Evolutionary conservation across 2,797 vertebrate species (phyloP).

Genomic region (Pangasius larnaudii): DNA sequence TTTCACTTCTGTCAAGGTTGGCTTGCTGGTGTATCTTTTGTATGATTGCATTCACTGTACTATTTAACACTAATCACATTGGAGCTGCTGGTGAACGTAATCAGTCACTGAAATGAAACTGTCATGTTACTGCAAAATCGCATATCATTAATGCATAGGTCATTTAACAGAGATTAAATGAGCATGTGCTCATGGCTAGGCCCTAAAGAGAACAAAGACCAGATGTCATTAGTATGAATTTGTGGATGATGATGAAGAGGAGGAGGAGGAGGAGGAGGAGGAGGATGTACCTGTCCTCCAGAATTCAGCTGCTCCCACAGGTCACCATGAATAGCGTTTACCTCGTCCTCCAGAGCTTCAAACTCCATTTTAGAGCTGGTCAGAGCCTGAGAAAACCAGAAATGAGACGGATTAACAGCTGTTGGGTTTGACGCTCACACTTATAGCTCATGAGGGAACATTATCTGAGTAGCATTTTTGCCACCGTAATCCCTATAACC

Average conservation of each 20-base stretch:
- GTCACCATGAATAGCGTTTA: constrained; percentile 89
- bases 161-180: not conserved
- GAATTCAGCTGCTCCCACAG: constrained; percentile 95
- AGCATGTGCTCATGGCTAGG: not conserved
- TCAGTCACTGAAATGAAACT: constrained; percentile 21
- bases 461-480: not conserved
- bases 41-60: not conserved
- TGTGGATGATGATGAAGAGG: constrained; percentile 10
- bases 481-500: not conserved
- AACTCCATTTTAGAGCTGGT: constrained; percentile 87
- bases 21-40: not conserved
- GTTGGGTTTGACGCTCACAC: not conserved
- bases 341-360: constrained; percentile 89
- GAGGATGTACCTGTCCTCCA: constrained; percentile 84
- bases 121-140: constrained; percentile 20
- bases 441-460: not conserved
- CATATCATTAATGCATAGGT: not conserved
- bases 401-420: not conserved
- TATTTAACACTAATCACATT: not conserved
- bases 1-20: constrained; percentile 11
- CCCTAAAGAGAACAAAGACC: constrained; percentile 6
- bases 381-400: constrained; percentile 76
- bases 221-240: not conserved
- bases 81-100: not conserved
- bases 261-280: not conserved